These are phyloP conservation scores for Cryptotermes secundus DNA, from an alignment of 1,140 invertebrate genomes.

Conservation along the genomic window DNA sequence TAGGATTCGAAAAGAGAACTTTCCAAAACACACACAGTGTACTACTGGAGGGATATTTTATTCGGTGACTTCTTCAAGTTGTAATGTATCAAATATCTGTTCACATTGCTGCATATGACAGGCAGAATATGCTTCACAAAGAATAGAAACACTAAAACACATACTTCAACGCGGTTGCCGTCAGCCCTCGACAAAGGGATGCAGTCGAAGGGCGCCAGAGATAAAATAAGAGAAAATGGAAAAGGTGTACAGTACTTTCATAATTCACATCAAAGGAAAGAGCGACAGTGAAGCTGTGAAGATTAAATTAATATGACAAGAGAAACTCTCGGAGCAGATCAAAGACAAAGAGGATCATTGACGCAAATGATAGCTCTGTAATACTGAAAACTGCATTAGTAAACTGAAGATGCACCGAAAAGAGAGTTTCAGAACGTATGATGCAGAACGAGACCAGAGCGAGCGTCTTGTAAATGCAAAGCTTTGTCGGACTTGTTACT, in stretches of 20 bases:
- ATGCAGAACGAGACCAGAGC: too few species aligned
- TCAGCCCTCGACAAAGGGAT: not conserved
- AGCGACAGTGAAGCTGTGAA: not conserved
- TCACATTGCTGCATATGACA: too few species aligned
- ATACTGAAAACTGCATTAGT: slow-evolving; percentile 12
- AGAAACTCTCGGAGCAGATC: not conserved
- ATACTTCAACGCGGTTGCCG: not conserved
- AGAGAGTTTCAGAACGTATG: too few species aligned
- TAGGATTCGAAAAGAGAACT: too few species aligned
- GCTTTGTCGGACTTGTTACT: too few species aligned
- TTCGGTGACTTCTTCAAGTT: too few species aligned
- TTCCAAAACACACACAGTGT: too few species aligned
- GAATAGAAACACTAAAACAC: not conserved
- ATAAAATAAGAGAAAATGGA: not conserved
- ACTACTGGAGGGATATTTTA: too few species aligned
- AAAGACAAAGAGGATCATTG: not conserved
- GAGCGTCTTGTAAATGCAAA: too few species aligned
- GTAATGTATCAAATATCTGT: too few species aligned
- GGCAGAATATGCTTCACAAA: not conserved
- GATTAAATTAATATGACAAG: slow-evolving; percentile 5
- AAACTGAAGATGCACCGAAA: not conserved
- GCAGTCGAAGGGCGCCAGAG: not conserved
- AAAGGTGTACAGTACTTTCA: not conserved
- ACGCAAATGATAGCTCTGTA: not conserved
- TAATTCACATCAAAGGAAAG: not conserved